phyloP scores from a whole-genome alignment of 2,888 invertebrate genomes.

The Ephialtes manifestator region DNA sequence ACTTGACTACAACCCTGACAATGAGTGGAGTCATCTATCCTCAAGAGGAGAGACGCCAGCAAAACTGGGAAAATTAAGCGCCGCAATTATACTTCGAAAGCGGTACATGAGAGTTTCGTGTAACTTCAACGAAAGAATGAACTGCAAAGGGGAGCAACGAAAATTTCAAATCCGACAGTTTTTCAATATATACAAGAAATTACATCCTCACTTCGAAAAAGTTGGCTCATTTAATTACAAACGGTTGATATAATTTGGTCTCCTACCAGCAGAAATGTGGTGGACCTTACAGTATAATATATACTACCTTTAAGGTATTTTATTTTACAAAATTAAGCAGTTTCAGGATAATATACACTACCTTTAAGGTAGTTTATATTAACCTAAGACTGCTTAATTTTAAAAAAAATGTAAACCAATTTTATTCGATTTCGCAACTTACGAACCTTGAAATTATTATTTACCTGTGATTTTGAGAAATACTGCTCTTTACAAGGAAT shows the following conservation, averaged over 20 bases:
- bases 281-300: too few relatives aligned
- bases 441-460: too few relatives aligned
- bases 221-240: background rate
- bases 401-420: too few relatives aligned
- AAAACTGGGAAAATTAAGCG: constrained; percentile 57
- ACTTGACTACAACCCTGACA: constrained; percentile 18
- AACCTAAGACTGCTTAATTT: too few relatives aligned
- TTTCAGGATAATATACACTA: too few relatives aligned
- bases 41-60: constrained; percentile 26
- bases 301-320: too few relatives aligned
- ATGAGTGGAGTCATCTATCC: constrained; percentile 45
- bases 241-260: background rate
- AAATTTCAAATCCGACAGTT: constrained; percentile 14
- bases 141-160: background rate
- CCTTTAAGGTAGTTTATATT: too few relatives aligned
- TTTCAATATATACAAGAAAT: background rate
- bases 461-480: too few relatives aligned
- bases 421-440: too few relatives aligned
- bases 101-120: constrained; percentile 23
- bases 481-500: too few relatives aligned
- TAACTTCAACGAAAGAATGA: constrained; percentile 37
- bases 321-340: too few relatives aligned
- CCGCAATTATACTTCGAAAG: constrained; percentile 45
- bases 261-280: too few relatives aligned
- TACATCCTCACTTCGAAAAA: background rate